A percentile compares a stretch with the other conserved stretches of the same genome.
These are phyloP conservation scores for rabbit (Oryctolagus cuniculus) DNA, from an alignment of 2,113 vertebrate species.

Conservation along the genomic window mOryCun1.1 NC_091433.1:164623501-164624000, in stretches of 20 bases:
- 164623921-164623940: no score
- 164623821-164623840: background rate
- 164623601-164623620: background rate
- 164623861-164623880: background rate
- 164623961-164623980: no score
- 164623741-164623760: constrained; percentile 18
- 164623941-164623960: no score
- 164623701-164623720: background rate
- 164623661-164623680: background rate
- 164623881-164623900: no score
- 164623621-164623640: background rate
- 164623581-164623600: background rate
- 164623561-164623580: background rate
- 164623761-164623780: background rate
- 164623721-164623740: constrained; percentile 5
- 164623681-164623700: background rate
- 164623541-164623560: background rate
- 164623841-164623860: constrained; percentile 14
- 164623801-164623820: background rate
- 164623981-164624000: no score
- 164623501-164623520: background rate
- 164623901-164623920: no score
- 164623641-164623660: background rate
- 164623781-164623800: background rate
- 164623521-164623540: constrained; percentile 56